Base-by-base conservation (phyloP, 2,888 invertebrate species). In the Pterostichus madidus region DNA sequence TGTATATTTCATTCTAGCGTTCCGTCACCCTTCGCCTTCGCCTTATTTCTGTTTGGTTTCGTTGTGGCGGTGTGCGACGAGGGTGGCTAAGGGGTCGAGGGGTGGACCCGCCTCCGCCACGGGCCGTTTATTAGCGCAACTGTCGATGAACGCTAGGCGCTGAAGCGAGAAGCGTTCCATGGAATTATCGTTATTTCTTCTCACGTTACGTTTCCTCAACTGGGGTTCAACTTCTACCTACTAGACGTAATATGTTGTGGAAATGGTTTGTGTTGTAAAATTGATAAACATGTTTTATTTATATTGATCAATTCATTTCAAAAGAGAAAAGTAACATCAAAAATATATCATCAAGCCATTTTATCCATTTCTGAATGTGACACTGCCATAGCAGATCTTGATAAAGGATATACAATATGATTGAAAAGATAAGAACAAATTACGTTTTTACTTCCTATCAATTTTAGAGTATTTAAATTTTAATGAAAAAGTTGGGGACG, bases 91-190 rank as follows among this genome's bases (percentile, higher is more conserved):
- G 44, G 13, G 39, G 15, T n/a, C 15, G 4, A 53, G 15, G 52
- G 76, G 11, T 15, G 44, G 35, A n/a, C 15, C 24, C 24, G 24
- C 24, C 24, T 15, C 24, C 10, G 64, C 56, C 56, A 32, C 52
- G 39, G 80, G 73, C 80, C 80, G 80, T 80, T 80, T 80, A 80
- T 80, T 80, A 80, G 71, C 80, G 53, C 61, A 78, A 80, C 71
- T 80, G 80, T 80, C 80, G 80, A 80, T 80, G 73, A 52, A 68
- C 46, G 80, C 75, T 5, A 52, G 11, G 80, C 80, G 71, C n/a
- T 39, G 71, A 80, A 80, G 52, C 80, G 80, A 15, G 71, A 80
- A 80, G 52, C 80, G 80, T 64, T 80, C 17, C 68, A 39, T 32
- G 52, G 64, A 80, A 80, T 80, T 80, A 80, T 80, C 64, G 68